These are phyloP conservation scores for Spea hammondii DNA, from an alignment of 2,797 vertebrate species.

Conservation along the genomic window DNA sequence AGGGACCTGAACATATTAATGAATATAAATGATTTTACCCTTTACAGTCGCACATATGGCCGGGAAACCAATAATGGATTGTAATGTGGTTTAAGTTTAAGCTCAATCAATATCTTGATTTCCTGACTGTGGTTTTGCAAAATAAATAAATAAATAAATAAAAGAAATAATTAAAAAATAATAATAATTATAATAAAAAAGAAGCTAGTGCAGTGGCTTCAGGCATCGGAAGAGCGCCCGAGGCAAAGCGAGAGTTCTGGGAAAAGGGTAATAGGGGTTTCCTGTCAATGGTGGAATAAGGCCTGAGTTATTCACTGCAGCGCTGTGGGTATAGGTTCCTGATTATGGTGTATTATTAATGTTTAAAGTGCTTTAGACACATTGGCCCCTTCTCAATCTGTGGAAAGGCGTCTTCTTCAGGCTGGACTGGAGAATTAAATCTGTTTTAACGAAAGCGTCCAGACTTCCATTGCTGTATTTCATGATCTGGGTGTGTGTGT, in stretches of 20 bases:
- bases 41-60: conserved; percentile 49
- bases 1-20: conserved; percentile 50
- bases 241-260: not conserved
- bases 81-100: conserved; percentile 51
- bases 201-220: not conserved
- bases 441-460: conserved; percentile 40
- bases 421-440: conserved; percentile 29
- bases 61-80: conserved; percentile 56
- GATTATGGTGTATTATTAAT: conserved; percentile 52
- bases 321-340: conserved; percentile 43
- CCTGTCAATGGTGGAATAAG: not conserved
- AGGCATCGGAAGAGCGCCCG: fast-evolving
- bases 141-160: conserved; percentile 6
- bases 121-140: conserved; percentile 40
- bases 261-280: conserved; percentile 40
- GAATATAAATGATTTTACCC: conserved; percentile 52
- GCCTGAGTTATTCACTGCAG: conserved; percentile 42
- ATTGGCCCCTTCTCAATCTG: conserved; percentile 58
- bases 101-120: conserved; percentile 63
- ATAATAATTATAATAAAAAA: conserved; percentile 19
- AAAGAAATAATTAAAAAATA: conserved; percentile 5
- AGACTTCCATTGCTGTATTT: too few species aligned
- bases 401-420: conserved; percentile 30
- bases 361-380: conserved; percentile 50
- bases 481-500: too few species aligned